Base-by-base conservation (phyloP, 2,888 invertebrate species). In the Nebria salina region DNA sequence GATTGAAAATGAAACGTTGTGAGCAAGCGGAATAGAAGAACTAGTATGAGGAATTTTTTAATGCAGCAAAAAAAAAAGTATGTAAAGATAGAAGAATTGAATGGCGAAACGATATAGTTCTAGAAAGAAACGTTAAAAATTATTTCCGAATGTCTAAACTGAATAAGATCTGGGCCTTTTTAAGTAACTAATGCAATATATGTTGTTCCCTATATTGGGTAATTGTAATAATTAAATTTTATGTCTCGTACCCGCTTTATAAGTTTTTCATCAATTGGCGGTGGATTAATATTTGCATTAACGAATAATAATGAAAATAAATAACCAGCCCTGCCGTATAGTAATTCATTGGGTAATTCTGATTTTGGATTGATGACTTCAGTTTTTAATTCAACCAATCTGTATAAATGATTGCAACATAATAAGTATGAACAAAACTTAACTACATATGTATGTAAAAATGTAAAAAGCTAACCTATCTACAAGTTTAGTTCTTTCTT, bases 321-420 rank as follows among this genome's bases (percentile, higher is more conserved):
- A 87, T 95, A 97, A 25, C 97, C 97, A 84, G 92, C 92, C 86
- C 95, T 91, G 5, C 98, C 97, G 90, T 96, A 97, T 64, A 98
- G 90, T 80, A 96, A 88, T 89, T 97, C 97, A 91, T 97, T 95
- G 0, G 96, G 94, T 76, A 92, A 85, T 83, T 91, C 90, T 26
- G 88, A 87, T 74, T 87, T 86, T 68, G 91, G 89, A 79, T 91
- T 89, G 83, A 92, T 87, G 76, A 93, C 90, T 83, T 91, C 88
- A 75, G 90, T 88, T 79, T 90, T 89, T 81, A 95, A 86, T 13
- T 90, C 87, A 84, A 91, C 89, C 54, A 95, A 88, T 85, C 94
- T 94, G 87, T 72, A 20, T 20, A 90, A 86, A 65, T 73, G 77
- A 82, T 68, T 54, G 34, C 6, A 20, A 65, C 7, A 54, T 11